Evolutionary conservation across 2,113 vertebrate genomes (phyloP).

Genomic region (Myotis yumanensis): DNA sequence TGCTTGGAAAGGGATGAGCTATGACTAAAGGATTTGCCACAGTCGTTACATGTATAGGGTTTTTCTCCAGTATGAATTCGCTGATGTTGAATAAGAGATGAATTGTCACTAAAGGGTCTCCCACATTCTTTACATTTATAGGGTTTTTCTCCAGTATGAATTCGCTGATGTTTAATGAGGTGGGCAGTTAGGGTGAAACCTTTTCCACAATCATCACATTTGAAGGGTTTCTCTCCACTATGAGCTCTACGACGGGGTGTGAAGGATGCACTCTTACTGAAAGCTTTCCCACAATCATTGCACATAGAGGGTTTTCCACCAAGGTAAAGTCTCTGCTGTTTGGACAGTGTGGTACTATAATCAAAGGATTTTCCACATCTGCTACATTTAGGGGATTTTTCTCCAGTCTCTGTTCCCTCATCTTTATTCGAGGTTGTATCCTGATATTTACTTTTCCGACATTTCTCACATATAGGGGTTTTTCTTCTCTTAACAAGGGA

Average conservation of each 20-base stretch:
- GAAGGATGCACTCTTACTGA: conserved; percentile 53
- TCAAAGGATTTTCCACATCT: conserved; percentile 79
- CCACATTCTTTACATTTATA: conserved; percentile 78
- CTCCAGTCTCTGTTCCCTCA: conserved; percentile 29
- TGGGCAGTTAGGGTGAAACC: conserved; percentile 60
- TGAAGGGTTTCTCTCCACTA: conserved; percentile 64
- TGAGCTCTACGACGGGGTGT: conserved; percentile 42
- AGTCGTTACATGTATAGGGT: conserved; percentile 75
- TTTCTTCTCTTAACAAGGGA: conserved; percentile 1
- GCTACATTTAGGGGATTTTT: conserved; percentile 71
- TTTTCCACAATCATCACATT: conserved; percentile 55
- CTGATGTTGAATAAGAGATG: conserved; percentile 78
- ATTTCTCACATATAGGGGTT: conserved; percentile 51
- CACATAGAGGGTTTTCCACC: conserved; percentile 72
- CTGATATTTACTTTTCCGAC: conserved; percentile 20
- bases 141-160: conserved; percentile 73
- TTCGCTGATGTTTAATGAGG: conserved; percentile 73
- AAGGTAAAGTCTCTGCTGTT: conserved; percentile 55
- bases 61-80: conserved; percentile 79
- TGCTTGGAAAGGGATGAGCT: conserved; percentile 79
- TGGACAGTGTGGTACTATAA: conserved; percentile 33
- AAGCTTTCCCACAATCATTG: conserved; percentile 73
- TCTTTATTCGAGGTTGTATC: not conserved
- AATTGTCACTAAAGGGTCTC: conserved; percentile 75
- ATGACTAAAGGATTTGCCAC: conserved; percentile 78